phyloP scores from a whole-genome alignment of 2,888 invertebrate genomes.

The Anoplius nigerrimus region DNA sequence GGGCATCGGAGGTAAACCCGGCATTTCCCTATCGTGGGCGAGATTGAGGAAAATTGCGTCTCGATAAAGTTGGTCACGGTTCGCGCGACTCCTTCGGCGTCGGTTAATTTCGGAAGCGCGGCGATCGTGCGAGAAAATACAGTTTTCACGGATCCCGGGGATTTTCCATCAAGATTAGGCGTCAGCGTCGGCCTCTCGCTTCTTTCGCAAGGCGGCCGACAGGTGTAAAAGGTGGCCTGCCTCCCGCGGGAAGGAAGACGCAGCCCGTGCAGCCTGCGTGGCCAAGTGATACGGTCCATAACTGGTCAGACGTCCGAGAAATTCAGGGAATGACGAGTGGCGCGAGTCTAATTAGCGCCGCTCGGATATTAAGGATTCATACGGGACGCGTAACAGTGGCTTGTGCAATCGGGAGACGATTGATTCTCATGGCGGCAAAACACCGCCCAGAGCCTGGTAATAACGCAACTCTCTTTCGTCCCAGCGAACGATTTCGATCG shows the following conservation, averaged over 20 bases:
- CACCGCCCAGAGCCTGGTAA: constrained; percentile 8
- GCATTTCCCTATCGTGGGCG: constrained; percentile 41
- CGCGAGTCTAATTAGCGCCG: neutral
- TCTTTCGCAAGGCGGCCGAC: too few species aligned
- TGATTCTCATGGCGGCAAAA: too few species aligned
- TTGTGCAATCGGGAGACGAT: too few species aligned
- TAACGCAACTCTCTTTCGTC: constrained; percentile 1
- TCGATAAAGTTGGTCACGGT: constrained; percentile 23
- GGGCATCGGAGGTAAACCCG: constrained; percentile 49
- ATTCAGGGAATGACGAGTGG: constrained; percentile 14
- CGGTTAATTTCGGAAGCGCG: too few species aligned
- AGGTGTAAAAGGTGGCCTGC: too few species aligned
- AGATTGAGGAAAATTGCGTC: constrained; percentile 44
- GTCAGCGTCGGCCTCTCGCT: too few species aligned
- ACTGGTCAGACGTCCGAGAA: constrained; percentile 49
- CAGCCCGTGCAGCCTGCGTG: neutral
- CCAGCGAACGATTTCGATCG: neutral
- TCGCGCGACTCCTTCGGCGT: too few species aligned
- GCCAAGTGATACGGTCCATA: constrained; percentile 49
- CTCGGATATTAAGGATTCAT: too few species aligned
- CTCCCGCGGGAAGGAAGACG: neutral
- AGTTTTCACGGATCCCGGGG: too few species aligned
- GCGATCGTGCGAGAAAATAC: too few species aligned
- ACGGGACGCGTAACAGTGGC: too few species aligned
- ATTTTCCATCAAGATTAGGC: too few species aligned